Conservation (phyloP, 2,888 invertebrate genomes). For the Merodon equestris region DNA sequence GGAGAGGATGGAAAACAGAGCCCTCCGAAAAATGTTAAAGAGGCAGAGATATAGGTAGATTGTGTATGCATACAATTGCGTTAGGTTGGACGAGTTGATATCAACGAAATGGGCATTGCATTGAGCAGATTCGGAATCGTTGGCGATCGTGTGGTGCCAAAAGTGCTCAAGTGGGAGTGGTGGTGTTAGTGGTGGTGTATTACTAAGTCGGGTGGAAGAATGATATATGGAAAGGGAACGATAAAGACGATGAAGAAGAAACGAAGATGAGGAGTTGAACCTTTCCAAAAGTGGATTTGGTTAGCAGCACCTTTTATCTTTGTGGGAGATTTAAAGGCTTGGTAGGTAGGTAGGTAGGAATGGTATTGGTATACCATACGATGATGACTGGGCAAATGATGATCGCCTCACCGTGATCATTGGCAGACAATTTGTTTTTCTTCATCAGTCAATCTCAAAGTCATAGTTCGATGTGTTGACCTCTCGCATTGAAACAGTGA, state of each 20-base stretch:
- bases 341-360: slow-evolving; percentile 23
- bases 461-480: slow-evolving; percentile 69
- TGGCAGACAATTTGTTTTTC: slow-evolving; percentile 69
- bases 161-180: too few species aligned
- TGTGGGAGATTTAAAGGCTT: slow-evolving; percentile 68
- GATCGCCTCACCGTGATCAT: slow-evolving; percentile 64
- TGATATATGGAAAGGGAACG: slow-evolving; percentile 62
- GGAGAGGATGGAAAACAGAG: slow-evolving; percentile 38
- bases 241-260: too few species aligned
- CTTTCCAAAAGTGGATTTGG: slow-evolving; percentile 64
- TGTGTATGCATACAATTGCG: slow-evolving; percentile 39
- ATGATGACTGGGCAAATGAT: slow-evolving; percentile 68
- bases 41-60: too few species aligned
- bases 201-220: slow-evolving; percentile 34
- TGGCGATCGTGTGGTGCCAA: too few species aligned
- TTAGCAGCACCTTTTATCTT: slow-evolving; percentile 68
- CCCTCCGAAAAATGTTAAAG: too few species aligned
- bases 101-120: too few species aligned
- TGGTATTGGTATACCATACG: slow-evolving; percentile 37
- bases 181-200: slow-evolving; percentile 59
- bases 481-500: slow-evolving; percentile 55
- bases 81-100: slow-evolving; percentile 38
- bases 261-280: slow-evolving; percentile 29
- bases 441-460: slow-evolving; percentile 69
- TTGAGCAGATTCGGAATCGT: too few species aligned